Percentiles rank a stretch among this genome's conserved stretches.
Conservation (phyloP, 2,797 vertebrate species). For the Ctenosaura bakeri region DNA sequence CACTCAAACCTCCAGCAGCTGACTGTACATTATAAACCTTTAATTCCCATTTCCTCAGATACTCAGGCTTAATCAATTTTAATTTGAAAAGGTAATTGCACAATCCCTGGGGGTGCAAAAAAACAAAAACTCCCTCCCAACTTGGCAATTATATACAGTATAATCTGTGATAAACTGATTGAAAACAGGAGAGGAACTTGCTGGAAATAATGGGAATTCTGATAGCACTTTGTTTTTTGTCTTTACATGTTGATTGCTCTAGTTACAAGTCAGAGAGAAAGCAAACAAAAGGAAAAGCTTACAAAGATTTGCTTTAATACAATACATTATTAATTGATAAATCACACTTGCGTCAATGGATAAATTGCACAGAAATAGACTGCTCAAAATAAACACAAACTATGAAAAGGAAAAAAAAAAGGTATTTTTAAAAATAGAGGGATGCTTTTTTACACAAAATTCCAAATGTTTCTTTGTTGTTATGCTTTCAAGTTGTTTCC, state of each 20-base stretch:
- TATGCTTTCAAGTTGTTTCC: no score
- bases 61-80: slow-evolving; percentile 47
- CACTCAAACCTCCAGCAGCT: slow-evolving; percentile 27
- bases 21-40: slow-evolving; percentile 30
- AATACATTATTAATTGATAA: not conserved
- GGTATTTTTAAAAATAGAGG: not conserved
- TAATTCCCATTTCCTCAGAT: slow-evolving; percentile 52
- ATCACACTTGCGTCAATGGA: not conserved
- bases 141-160: slow-evolving; percentile 58
- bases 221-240: slow-evolving; percentile 47
- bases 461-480: not conserved
- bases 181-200: slow-evolving; percentile 44
- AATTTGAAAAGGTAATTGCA: slow-evolving; percentile 63
- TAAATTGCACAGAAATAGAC: not conserved
- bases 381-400: not conserved
- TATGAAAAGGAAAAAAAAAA: not conserved
- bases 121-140: slow-evolving; percentile 7
- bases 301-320: not conserved
- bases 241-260: slow-evolving; percentile 15
- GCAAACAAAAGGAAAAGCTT: slow-evolving; percentile 56
- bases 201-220: slow-evolving; percentile 41
- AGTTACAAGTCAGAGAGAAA: slow-evolving; percentile 39
- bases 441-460: no score
- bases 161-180: slow-evolving; percentile 50
- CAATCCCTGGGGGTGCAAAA: slow-evolving; percentile 53